These are phyloP conservation scores for Epirrita christyi DNA, from an alignment of 2,888 invertebrate genomes.

Conservation along the genomic window DNA sequence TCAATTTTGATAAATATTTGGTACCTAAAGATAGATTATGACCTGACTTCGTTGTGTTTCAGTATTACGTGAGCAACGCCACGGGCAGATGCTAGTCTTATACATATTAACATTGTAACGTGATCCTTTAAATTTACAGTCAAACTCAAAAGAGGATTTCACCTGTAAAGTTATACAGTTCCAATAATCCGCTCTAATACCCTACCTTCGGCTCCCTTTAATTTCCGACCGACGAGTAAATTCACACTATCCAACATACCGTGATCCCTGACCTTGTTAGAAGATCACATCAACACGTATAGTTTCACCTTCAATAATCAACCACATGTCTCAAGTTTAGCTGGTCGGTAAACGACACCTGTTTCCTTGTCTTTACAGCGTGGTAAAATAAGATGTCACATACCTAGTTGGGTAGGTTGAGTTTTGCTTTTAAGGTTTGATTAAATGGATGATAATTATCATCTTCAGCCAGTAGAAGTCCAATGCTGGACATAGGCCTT, in stretches of 20 bases:
- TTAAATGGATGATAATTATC: too few species aligned
- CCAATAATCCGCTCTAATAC: slow-evolving; percentile 61
- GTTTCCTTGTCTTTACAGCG: slow-evolving; percentile 50
- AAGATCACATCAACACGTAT: slow-evolving; percentile 20
- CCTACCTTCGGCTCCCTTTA: slow-evolving; percentile 50
- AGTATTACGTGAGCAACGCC: too few species aligned
- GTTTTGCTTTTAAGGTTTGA: not conserved
- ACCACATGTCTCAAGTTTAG: slow-evolving; percentile 40
- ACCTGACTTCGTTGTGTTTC: too few species aligned
- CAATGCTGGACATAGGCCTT: too few species aligned
- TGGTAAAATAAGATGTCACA: slow-evolving; percentile 36
- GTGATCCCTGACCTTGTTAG: slow-evolving; percentile 44
- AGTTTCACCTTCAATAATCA: slow-evolving; percentile 31
- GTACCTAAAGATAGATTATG: too few species aligned
- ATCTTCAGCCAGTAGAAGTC: too few species aligned
- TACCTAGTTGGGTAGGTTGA: not conserved
- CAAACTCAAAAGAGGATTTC: slow-evolving; percentile 35
- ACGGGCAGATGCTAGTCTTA: too few species aligned
- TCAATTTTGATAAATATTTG: too few species aligned
- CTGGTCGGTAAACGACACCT: slow-evolving; percentile 53
- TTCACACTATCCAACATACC: slow-evolving; percentile 49
- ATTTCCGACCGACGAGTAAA: slow-evolving; percentile 58
- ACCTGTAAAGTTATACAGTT: slow-evolving; percentile 59
- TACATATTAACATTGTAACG: not conserved
- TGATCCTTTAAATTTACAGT: slow-evolving; percentile 1